Conservation (phyloP, 2,797 vertebrate species). For the Loris lydekkerianus region DNA sequence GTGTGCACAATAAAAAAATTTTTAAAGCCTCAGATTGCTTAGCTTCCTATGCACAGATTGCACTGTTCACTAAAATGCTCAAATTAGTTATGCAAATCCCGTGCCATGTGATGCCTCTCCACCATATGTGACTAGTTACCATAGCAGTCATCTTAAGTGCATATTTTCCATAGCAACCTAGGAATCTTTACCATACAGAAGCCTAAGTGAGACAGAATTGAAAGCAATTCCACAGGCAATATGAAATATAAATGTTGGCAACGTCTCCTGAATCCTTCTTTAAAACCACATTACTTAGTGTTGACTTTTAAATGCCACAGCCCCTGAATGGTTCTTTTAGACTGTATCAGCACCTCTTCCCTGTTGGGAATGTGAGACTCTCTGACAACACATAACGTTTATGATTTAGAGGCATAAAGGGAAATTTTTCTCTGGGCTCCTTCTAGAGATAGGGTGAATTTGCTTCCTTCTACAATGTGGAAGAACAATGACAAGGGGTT, state of each 20-base stretch:
- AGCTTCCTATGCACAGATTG: conserved; percentile 75
- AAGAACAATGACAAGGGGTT: conserved; percentile 46
- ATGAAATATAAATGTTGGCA: conserved; percentile 81
- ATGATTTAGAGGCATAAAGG: conserved; percentile 22
- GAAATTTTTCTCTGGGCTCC: background rate
- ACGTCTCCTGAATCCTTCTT: conserved; percentile 59
- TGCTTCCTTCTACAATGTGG: background rate
- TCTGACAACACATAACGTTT: conserved; percentile 68
- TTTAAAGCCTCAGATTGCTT: conserved; percentile 50
- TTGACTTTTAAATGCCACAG: conserved; percentile 84
- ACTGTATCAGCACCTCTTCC: conserved; percentile 67
- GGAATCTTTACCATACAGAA: conserved; percentile 84
- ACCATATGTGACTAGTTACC: conserved; percentile 87
- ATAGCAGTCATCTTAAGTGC: conserved; percentile 84
- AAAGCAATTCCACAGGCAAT: conserved; percentile 74
- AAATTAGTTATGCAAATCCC: conserved; percentile 87
- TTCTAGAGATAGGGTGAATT: background rate
- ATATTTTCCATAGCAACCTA: conserved; percentile 88
- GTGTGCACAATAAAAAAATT: conserved; percentile 18
- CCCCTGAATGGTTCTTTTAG: conserved; percentile 66
- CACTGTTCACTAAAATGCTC: conserved; percentile 71
- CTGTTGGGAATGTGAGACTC: conserved; percentile 59
- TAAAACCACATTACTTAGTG: conserved; percentile 71
- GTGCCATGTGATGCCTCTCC: conserved; percentile 77
- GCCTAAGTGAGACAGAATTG: conserved; percentile 63